phyloP scores from a whole-genome alignment of 1,140 invertebrate genomes.

The Parapsyche elsis region DNA sequence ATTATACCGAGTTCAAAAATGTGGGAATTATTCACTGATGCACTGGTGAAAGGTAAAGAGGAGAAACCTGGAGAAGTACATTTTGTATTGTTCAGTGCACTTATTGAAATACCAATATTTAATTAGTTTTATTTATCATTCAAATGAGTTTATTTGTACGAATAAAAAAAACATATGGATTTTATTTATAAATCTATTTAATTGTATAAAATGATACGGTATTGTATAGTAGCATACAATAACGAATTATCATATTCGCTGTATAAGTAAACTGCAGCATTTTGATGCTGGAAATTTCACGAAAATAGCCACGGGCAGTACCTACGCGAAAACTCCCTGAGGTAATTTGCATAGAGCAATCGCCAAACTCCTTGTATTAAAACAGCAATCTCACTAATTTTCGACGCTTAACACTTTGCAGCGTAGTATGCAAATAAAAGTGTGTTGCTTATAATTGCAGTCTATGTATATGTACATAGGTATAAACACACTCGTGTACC shows the following conservation, averaged over 20 bases:
- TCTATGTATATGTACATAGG: not conserved
- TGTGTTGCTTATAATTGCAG: not conserved
- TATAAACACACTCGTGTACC: not conserved
- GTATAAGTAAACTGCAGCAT: not conserved
- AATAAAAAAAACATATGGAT: not conserved
- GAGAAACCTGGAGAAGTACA: too few relatives aligned
- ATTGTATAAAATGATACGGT: not conserved
- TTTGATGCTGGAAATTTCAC: constrained; percentile 7
- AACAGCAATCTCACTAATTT: constrained; percentile 45
- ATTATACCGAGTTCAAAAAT: too few relatives aligned
- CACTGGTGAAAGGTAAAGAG: too few relatives aligned
- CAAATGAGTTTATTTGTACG: too few relatives aligned
- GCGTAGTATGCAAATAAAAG: constrained; percentile 33
- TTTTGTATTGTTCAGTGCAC: too few relatives aligned
- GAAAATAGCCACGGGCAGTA: constrained; percentile 33
- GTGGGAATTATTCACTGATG: too few relatives aligned
- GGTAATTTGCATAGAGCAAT: constrained; percentile 42
- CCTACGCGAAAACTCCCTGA: constrained; percentile 25
- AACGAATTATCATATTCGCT: not conserved
- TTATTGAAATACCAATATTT: too few relatives aligned
- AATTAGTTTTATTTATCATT: too few relatives aligned
- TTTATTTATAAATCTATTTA: too few relatives aligned
- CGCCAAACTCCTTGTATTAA: constrained; percentile 44
- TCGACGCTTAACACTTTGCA: constrained; percentile 37
- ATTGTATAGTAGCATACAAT: not conserved